These are phyloP conservation scores for Drosophila repletoides DNA, from an alignment of 1,140 invertebrate species.

Conservation along the genomic window DNA sequence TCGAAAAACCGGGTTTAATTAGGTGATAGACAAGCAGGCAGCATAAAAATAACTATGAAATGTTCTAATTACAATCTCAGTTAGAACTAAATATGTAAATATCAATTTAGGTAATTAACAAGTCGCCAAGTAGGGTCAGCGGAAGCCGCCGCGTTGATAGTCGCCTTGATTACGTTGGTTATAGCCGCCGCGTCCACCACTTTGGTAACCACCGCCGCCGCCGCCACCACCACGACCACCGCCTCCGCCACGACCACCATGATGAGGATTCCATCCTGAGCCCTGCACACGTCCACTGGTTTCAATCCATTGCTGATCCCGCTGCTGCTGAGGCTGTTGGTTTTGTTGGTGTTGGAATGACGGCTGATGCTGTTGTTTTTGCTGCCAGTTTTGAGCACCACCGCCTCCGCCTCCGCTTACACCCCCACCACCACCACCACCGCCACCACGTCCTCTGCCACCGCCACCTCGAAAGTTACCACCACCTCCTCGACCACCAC, in stretches of 20 bases:
- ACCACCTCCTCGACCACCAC: slow-evolving; percentile 43
- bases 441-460: slow-evolving; percentile 31
- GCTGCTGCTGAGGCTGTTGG: slow-evolving; percentile 18
- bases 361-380: slow-evolving; percentile 40
- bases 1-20: slow-evolving; percentile 7
- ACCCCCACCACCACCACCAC: slow-evolving; percentile 27
- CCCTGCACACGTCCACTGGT: slow-evolving; percentile 76
- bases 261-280: slow-evolving; percentile 64
- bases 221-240: slow-evolving; percentile 36
- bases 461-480: slow-evolving; percentile 54
- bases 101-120: slow-evolving; percentile 30
- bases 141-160: slow-evolving; percentile 52
- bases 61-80: slow-evolving; percentile 17
- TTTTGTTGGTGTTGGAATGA: slow-evolving; percentile 16
- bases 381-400: slow-evolving; percentile 42
- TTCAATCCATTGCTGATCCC: slow-evolving; percentile 53
- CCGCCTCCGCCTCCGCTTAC: slow-evolving; percentile 38
- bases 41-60: slow-evolving; percentile 11
- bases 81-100: slow-evolving; percentile 19
- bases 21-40: not conserved
- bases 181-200: slow-evolving; percentile 49
- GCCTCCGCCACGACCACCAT: slow-evolving; percentile 49
- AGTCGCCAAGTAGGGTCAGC: slow-evolving; percentile 4
- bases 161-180: slow-evolving; percentile 54
- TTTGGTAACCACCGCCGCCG: slow-evolving; percentile 72